Evolutionary conservation across 2,113 vertebrate species (phyloP).

Genomic region (Urocolius indicus): DNA sequence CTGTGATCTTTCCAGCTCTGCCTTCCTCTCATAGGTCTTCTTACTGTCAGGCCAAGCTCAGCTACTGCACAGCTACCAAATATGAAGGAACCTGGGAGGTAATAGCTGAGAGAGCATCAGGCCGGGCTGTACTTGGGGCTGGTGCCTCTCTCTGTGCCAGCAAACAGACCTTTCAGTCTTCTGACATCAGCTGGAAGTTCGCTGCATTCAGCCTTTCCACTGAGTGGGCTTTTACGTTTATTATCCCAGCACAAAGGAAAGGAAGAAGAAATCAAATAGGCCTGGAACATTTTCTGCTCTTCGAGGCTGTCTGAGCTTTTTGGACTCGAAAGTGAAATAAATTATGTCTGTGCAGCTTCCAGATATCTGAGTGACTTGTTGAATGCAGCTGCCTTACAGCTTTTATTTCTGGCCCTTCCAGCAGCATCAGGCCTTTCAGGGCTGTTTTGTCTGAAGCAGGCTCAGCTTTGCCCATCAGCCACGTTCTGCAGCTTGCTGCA

Average conservation of each 20-base stretch:
- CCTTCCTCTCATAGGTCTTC: background rate
- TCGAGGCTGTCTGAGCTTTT: background rate
- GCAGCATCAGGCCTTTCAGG: background rate
- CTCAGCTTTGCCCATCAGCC: background rate
- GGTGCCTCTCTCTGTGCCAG: background rate
- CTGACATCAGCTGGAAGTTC: background rate
- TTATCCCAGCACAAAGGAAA: background rate
- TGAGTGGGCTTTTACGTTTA: background rate
- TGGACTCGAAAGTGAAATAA: background rate
- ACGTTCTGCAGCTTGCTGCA: background rate
- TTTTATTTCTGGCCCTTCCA: background rate
- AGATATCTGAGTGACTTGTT: background rate
- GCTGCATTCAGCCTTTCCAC: background rate
- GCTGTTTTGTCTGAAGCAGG: background rate
- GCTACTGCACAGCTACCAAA: background rate
- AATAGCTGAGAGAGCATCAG: background rate
- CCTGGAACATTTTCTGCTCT: constrained; percentile 21
- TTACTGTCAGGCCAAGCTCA: background rate
- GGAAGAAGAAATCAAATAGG: background rate
- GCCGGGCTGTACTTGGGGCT: background rate
- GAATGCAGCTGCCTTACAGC: background rate
- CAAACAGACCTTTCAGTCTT: background rate
- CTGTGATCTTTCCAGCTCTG: background rate
- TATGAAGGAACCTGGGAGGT: background rate
- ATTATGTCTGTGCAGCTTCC: background rate